Percentiles rank a stretch among this genome's conserved stretches.
phyloP scores from a whole-genome alignment of 2,888 invertebrate genomes.

The Dolichomitus sp. region DNA sequence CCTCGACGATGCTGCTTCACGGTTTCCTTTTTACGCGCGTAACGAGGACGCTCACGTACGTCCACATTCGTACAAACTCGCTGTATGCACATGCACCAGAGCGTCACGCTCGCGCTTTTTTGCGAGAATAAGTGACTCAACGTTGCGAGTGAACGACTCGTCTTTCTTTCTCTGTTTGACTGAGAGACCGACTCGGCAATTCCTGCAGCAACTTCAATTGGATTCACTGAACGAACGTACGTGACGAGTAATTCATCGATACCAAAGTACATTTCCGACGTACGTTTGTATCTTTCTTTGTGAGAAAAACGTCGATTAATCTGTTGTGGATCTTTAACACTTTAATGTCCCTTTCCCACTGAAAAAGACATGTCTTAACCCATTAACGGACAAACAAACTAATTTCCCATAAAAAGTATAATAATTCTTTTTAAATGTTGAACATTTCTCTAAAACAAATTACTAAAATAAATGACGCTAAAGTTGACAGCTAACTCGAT shows the following conservation, averaged over 20 bases:
- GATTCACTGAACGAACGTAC: slow-evolving; percentile 32
- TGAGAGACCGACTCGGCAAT: slow-evolving; percentile 6
- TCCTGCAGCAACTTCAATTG: slow-evolving; percentile 1
- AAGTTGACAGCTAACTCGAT: too few relatives aligned
- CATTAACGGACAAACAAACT: background rate
- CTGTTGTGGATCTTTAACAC: background rate
- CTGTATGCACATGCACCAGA: slow-evolving; percentile 9
- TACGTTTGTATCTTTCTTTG: background rate
- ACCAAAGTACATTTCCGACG: background rate
- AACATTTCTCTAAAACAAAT: too few relatives aligned
- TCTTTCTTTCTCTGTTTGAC: slow-evolving; percentile 6
- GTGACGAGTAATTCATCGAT: slow-evolving; percentile 29
- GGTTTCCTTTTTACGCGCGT: slow-evolving; percentile 64
- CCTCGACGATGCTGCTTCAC: slow-evolving; percentile 1
- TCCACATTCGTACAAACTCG: slow-evolving; percentile 40
- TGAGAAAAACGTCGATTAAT: background rate
- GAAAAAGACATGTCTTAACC: background rate
- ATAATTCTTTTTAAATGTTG: too few relatives aligned
- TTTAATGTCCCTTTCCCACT: background rate
- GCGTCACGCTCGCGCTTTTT: slow-evolving; percentile 28
- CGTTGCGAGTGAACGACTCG: slow-evolving; percentile 11
- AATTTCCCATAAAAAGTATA: too few relatives aligned
- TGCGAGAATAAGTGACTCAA: slow-evolving; percentile 25
- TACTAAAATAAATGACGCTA: too few relatives aligned
- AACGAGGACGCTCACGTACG: slow-evolving; percentile 56